These are phyloP conservation scores for Ceriagrion tenellum DNA, from an alignment of 2,888 invertebrate species.

Conservation along the genomic window DNA sequence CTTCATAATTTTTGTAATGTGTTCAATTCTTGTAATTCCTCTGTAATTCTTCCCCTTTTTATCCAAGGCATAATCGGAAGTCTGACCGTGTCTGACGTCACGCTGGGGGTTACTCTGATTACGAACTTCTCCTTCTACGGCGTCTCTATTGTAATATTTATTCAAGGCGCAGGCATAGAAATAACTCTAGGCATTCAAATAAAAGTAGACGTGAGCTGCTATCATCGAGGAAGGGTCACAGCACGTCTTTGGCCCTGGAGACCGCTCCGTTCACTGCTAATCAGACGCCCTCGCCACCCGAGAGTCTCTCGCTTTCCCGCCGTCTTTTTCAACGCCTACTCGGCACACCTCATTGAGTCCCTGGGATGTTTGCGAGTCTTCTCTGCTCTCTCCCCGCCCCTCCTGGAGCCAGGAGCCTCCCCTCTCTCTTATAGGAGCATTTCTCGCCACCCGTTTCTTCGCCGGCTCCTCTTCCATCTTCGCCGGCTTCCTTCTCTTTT, in stretches of 20 bases:
- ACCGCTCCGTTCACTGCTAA: neutral
- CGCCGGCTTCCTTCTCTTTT: neutral
- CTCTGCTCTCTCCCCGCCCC: neutral
- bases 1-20: too few species aligned
- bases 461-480: neutral
- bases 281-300: neutral
- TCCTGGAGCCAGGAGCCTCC: neutral
- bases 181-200: neutral
- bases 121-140: too few species aligned
- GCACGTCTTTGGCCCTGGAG: neutral
- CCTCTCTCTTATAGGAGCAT: neutral
- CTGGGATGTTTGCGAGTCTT: neutral
- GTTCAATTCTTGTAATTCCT: too few species aligned
- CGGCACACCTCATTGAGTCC: neutral
- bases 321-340: neutral
- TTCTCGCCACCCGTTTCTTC: too few species aligned
- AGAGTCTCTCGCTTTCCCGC: neutral
- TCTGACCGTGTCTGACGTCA: too few species aligned
- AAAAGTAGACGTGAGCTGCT: neutral
- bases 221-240: too few species aligned
- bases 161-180: too few species aligned
- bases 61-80: too few species aligned
- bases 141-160: too few species aligned
- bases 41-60: too few species aligned
- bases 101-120: too few species aligned